A percentile compares a stretch with the other conserved stretches of the same genome.
These are phyloP conservation scores for Andrena marginata DNA, from an alignment of 2,888 invertebrate genomes.

Conservation along the genomic window DNA sequence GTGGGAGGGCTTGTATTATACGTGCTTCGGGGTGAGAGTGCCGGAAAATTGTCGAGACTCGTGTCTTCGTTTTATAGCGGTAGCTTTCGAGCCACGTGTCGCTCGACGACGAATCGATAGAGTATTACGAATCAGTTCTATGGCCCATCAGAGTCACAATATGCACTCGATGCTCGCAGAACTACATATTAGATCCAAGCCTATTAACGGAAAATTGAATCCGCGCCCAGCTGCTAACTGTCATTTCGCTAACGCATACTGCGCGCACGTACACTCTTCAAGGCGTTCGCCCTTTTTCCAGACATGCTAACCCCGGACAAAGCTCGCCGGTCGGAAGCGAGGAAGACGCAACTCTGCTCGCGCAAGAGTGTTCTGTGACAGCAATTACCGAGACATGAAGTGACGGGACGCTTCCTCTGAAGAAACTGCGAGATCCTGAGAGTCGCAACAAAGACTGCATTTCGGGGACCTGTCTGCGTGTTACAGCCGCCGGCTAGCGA, in stretches of 20 bases:
- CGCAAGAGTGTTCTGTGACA: conserved; percentile 67
- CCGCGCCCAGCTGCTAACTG: too few species aligned
- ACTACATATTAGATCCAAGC: too few species aligned
- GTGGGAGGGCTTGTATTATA: conserved; percentile 5
- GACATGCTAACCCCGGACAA: conserved; percentile 61
- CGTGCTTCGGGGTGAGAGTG: background rate
- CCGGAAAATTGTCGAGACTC: background rate
- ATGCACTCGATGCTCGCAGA: too few species aligned
- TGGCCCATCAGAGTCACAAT: too few species aligned
- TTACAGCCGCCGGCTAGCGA: conserved; percentile 25
- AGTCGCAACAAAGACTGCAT: conserved; percentile 39
- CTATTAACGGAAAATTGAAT: too few species aligned
- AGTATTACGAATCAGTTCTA: too few species aligned
- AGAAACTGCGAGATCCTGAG: conserved; percentile 49
- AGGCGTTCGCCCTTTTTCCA: conserved; percentile 44
- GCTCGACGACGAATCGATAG: background rate
- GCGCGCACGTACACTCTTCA: background rate
- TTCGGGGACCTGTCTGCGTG: conserved; percentile 33
- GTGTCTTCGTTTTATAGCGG: background rate
- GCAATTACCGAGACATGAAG: conserved; percentile 62
- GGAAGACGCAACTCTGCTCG: conserved; percentile 54
- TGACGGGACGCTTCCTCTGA: conserved; percentile 56
- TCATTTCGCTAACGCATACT: background rate
- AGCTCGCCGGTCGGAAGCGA: conserved; percentile 43
- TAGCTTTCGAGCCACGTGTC: background rate